These are phyloP conservation scores for Tetropium fuscum DNA, from an alignment of 2,888 invertebrate genomes.

Conservation along the genomic window DNA sequence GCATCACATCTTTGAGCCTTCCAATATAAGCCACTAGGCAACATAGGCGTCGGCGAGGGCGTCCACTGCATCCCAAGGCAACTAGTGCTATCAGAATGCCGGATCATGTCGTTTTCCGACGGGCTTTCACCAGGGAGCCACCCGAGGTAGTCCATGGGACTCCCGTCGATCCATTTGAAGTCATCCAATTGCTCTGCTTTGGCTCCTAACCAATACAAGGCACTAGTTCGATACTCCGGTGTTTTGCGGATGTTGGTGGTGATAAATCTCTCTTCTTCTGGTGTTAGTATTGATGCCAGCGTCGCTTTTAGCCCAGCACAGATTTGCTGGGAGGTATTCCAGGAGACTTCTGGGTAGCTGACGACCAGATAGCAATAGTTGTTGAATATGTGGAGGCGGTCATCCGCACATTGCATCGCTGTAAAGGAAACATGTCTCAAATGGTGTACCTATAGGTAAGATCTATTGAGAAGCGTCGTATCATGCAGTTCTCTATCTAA, in stretches of 20 bases:
- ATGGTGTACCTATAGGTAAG: too few relatives aligned
- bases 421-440: conserved; percentile 52
- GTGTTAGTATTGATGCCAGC: conserved; percentile 75
- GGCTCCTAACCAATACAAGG: conserved; percentile 80
- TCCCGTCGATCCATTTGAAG: conserved; percentile 77
- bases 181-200: conserved; percentile 63
- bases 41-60: conserved; percentile 72
- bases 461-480: too few relatives aligned
- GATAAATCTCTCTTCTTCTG: conserved; percentile 79
- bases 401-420: conserved; percentile 79
- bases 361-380: conserved; percentile 82
- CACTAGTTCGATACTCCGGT: conserved; percentile 78
- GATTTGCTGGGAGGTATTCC: conserved; percentile 77
- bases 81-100: conserved; percentile 49
- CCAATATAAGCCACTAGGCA: conserved; percentile 81
- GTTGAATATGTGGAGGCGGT: conserved; percentile 76
- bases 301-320: conserved; percentile 80
- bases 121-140: conserved; percentile 71
- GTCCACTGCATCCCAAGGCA: conserved; percentile 76
- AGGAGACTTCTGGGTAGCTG: conserved; percentile 81
- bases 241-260: conserved; percentile 76
- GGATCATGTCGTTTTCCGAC: conserved; percentile 53
- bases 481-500: too few relatives aligned
- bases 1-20: conserved; percentile 72
- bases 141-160: conserved; percentile 69